Base-by-base conservation (phyloP, 2,888 invertebrate genomes). In the Campoplex capitator region DNA sequence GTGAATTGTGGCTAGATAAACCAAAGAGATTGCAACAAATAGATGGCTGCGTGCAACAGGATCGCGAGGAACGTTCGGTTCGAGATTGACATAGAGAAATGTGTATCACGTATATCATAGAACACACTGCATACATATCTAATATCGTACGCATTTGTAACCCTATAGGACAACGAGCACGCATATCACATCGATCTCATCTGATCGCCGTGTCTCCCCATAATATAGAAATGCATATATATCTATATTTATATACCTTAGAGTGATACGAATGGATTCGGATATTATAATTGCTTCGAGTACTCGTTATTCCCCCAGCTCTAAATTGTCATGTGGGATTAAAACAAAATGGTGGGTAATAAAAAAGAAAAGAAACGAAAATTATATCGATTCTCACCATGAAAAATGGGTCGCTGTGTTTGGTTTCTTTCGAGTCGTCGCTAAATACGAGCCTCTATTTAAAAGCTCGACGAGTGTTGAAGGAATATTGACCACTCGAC, bases 141-240 rank as follows among this genome's bases (percentile, higher is more conserved):
- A 73, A 83, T 83, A 76, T 76, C 82, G 58, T 56, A 58, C 45
- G 67, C 70, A 68, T 76, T 68, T 23, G 42, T 48, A 48, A 51
- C 32, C 58, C 56, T 80, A 80, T 73, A 74, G 42, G 56, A 18
- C 35, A 42, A 62, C 38, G n/a, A n/a, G 77, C 56, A 79, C 70
- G 79, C 78, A 78, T 76, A 83, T 83, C 85, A 35, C 83, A 83
- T 83, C 83, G 83, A 83, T 79, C 83, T 56, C 86, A 76, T 86
- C 83, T 75, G 51, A 71, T 76, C 32, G 48, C 58, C 48, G 56
- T 56, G 68, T 74, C 18, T 68, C 56, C 32, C 76, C n/a, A 32
- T 32, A 45, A 51, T 77, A 51, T 45, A 58, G 70, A 76, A 54
- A 67, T 51, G 67, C 45, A 54, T 68, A 56, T 73, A 78, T 48